phyloP scores from a whole-genome alignment of 2,888 invertebrate species.

The Erebia ligea region DNA sequence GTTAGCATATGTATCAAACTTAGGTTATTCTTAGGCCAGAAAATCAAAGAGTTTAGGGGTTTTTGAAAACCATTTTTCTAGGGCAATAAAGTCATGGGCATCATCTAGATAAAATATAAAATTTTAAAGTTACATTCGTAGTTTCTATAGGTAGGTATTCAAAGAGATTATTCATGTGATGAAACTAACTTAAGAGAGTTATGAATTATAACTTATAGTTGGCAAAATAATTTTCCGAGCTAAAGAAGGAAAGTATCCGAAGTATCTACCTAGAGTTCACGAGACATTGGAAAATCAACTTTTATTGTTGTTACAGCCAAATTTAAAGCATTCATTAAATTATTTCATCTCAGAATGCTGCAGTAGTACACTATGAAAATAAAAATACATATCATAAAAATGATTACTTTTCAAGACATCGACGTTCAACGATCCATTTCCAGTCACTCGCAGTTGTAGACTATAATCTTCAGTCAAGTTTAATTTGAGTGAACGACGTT shows the following conservation, averaged over 20 bases:
- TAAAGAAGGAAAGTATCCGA: not conserved
- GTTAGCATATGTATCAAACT: too few species aligned
- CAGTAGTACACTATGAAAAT: not conserved
- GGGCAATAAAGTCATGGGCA: too few species aligned
- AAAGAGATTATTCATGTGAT: too few species aligned
- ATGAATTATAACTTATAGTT: too few species aligned
- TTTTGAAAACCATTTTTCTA: too few species aligned
- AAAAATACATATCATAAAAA: not conserved
- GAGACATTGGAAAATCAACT: not conserved
- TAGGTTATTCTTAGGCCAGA: too few species aligned
- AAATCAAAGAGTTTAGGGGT: too few species aligned
- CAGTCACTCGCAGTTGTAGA: constrained; percentile 77
- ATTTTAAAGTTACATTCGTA: too few species aligned
- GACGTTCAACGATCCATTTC: constrained; percentile 74
- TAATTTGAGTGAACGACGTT: constrained; percentile 74
- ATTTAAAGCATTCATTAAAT: not conserved
- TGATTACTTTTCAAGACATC: constrained; percentile 75
- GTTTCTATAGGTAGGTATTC: too few species aligned
- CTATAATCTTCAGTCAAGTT: constrained; percentile 77
- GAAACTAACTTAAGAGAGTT: too few species aligned
- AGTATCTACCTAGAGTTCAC: not conserved
- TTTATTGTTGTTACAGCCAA: not conserved
- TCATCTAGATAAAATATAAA: too few species aligned
- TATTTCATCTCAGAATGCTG: not conserved
- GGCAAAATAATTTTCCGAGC: too few species aligned